These are phyloP conservation scores for Drosophila demipolita DNA, from an alignment of 2,888 invertebrate genomes.

Conservation along the genomic window DNA sequence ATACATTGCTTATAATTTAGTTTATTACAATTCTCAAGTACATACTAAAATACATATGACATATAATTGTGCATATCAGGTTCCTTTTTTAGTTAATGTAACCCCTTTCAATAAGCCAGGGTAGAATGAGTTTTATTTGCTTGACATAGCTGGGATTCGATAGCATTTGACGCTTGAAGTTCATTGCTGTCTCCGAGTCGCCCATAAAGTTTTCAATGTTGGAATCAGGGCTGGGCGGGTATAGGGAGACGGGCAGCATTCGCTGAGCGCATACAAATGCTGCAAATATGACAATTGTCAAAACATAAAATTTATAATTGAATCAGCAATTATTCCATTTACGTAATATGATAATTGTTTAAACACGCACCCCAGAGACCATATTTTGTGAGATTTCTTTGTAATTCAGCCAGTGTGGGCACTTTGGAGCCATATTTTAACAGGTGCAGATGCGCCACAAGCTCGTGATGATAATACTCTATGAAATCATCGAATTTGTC, in stretches of 20 bases:
- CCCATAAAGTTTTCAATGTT: constrained; percentile 71
- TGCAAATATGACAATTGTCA: constrained; percentile 22
- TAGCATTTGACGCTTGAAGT: constrained; percentile 74
- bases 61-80: not conserved
- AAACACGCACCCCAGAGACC: constrained; percentile 72
- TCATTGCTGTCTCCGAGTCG: constrained; percentile 55
- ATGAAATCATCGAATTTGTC: constrained; percentile 81
- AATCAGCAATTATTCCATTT: constrained; percentile 10
- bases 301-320: constrained; percentile 11
- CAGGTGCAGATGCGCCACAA: constrained; percentile 70
- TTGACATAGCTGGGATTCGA: constrained; percentile 73
- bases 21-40: not conserved
- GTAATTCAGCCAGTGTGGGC: constrained; percentile 77
- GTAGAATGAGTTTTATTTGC: constrained; percentile 75
- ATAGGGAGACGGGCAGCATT: constrained; percentile 66
- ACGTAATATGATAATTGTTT: not conserved
- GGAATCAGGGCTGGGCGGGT: constrained; percentile 73
- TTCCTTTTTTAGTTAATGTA: constrained; percentile 46
- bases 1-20: not conserved
- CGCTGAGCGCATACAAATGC: constrained; percentile 70
- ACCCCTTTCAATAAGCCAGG: constrained; percentile 78
- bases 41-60: not conserved
- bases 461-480: constrained; percentile 77
- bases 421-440: constrained; percentile 70
- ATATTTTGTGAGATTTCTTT: constrained; percentile 70